A percentile compares a stretch with the other conserved stretches of the same genome.
phyloP scores from a whole-genome alignment of 2,113 vertebrate species.

The Phalacrocorax aristotelis region DNA sequence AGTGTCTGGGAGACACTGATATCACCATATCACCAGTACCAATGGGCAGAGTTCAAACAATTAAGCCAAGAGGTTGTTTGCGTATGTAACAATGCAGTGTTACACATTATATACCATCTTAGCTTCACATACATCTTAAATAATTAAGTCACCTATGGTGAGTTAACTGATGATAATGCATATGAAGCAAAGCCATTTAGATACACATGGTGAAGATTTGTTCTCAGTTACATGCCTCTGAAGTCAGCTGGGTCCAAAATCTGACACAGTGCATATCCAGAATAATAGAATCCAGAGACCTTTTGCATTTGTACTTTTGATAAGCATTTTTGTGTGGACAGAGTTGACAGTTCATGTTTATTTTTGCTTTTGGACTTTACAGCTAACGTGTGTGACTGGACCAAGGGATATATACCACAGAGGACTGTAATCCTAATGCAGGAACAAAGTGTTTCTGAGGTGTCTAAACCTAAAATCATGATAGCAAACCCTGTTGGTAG shows the following conservation, averaged over 20 bases:
- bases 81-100: not conserved
- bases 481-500: not conserved
- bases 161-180: not conserved
- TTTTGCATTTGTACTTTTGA: not conserved
- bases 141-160: not conserved
- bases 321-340: not conserved
- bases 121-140: not conserved
- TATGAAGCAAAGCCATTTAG: not conserved
- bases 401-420: not conserved
- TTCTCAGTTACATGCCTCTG: not conserved
- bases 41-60: not conserved
- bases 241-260: not conserved
- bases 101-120: not conserved
- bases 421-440: not conserved
- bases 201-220: not conserved
- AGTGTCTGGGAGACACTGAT: not conserved
- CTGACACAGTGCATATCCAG: not conserved
- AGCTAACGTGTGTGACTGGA: not conserved
- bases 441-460: not conserved
- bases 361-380: not conserved
- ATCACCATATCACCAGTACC: not conserved
- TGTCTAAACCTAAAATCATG: not conserved
- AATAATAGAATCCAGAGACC: not conserved
- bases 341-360: not conserved
- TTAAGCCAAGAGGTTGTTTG: not conserved